Conservation (phyloP, 2,888 invertebrate genomes). For the Microchrysa polita region DNA sequence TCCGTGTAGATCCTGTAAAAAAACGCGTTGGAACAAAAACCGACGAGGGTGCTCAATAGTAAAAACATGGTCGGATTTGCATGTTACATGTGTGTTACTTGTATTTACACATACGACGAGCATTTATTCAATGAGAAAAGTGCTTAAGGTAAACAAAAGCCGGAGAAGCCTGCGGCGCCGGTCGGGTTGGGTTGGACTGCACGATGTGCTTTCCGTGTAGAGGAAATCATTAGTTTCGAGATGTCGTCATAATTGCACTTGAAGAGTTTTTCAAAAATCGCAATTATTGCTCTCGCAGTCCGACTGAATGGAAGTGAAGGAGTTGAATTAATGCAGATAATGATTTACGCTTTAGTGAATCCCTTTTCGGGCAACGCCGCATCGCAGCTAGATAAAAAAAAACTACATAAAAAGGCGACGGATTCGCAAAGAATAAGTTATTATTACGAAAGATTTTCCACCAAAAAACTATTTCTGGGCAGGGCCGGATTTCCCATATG, state of each 20-base stretch:
- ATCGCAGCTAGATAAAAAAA: too few species aligned
- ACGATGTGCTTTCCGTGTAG: background rate
- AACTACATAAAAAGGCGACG: too few species aligned
- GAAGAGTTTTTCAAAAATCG: background rate
- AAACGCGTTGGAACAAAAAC: background rate
- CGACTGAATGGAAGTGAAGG: too few species aligned
- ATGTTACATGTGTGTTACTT: background rate
- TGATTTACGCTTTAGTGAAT: too few species aligned
- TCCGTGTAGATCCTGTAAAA: background rate
- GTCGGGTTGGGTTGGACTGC: too few species aligned
- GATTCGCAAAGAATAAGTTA: too few species aligned
- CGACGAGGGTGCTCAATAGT: background rate
- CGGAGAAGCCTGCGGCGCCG: background rate
- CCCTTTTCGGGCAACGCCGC: too few species aligned
- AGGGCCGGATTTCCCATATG: too few species aligned
- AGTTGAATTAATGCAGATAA: too few species aligned
- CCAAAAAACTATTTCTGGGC: too few species aligned
- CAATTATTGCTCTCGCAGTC: too few species aligned
- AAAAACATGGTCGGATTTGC: background rate
- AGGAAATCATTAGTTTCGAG: background rate
- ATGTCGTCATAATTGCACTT: background rate
- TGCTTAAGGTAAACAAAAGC: background rate
- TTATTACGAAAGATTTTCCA: too few species aligned
- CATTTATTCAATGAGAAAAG: constrained; percentile 11
- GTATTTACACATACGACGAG: background rate